Conservation (phyloP, 1,140 invertebrate species). For the Nephotettix cincticeps region DNA sequence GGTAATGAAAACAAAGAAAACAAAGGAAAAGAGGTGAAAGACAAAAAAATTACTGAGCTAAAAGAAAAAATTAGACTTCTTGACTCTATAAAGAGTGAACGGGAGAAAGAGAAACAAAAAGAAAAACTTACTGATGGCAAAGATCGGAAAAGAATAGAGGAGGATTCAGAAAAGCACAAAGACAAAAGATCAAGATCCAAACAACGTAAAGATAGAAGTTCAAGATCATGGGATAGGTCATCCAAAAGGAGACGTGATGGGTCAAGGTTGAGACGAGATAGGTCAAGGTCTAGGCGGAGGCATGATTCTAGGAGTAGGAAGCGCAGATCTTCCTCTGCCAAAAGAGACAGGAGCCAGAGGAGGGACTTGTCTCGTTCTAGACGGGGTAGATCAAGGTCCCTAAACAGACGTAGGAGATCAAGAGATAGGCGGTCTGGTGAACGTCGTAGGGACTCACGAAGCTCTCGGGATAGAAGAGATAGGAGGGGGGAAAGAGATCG, state of each 20-base stretch:
- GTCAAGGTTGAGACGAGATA: slow-evolving; percentile 20
- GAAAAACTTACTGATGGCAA: neutral
- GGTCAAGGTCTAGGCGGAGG: slow-evolving; percentile 10
- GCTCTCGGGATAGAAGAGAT: neutral
- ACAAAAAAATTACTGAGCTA: neutral
- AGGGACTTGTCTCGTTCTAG: slow-evolving; percentile 1
- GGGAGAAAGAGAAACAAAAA: slow-evolving; percentile 21
- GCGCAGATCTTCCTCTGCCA: neutral
- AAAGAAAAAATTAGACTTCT: slow-evolving; percentile 14
- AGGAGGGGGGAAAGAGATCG: neutral
- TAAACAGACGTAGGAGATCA: slow-evolving; percentile 15
- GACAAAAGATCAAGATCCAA: slow-evolving; percentile 21
- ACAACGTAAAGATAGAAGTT: neutral
- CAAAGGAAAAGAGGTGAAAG: neutral
- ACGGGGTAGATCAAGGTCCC: slow-evolving; percentile 6
- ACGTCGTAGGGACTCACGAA: slow-evolving; percentile 4
- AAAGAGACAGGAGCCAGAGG: neutral
- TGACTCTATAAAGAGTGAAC: slow-evolving; percentile 11
- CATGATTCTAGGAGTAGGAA: neutral
- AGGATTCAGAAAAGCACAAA: slow-evolving; percentile 15
- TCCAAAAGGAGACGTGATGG: neutral
- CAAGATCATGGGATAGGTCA: neutral
- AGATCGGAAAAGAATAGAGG: slow-evolving; percentile 8
- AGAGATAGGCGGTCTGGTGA: slow-evolving; percentile 3
- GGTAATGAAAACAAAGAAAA: neutral